These are phyloP conservation scores for Eledone cirrhosa DNA, from an alignment of 2,888 invertebrate species.

Conservation along the genomic window DNA sequence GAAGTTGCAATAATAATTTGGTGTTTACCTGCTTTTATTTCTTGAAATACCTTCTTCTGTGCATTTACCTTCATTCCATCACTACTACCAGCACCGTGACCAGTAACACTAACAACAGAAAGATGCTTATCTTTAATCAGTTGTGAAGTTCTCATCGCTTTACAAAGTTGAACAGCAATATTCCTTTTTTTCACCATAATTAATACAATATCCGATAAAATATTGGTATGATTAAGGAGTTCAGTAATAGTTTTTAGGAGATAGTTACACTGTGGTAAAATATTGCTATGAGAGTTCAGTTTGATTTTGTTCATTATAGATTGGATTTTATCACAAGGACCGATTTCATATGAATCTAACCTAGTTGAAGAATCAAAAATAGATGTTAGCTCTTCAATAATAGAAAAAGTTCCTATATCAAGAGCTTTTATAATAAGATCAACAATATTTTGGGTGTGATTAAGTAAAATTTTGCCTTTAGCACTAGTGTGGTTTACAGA, in stretches of 20 bases:
- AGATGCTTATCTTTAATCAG: conserved; percentile 34
- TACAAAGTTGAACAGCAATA: conserved; percentile 46
- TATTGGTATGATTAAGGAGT: no score
- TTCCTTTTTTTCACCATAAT: conserved; percentile 55
- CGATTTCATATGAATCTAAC: conserved; percentile 30
- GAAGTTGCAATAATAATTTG: conserved; percentile 60
- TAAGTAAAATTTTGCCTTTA: conserved; percentile 35
- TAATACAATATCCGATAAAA: conserved; percentile 41
- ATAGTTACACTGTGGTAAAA: no score
- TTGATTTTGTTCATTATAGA: not conserved
- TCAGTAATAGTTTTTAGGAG: no score
- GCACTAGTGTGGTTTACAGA: conserved; percentile 30
- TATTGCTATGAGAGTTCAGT: no score
- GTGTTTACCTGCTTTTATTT: conserved; percentile 47
- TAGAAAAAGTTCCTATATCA: conserved; percentile 41
- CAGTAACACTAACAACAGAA: conserved; percentile 47
- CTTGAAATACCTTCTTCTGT: conserved; percentile 52
- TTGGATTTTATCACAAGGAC: not conserved
- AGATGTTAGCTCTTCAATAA: conserved; percentile 40
- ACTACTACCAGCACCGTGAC: conserved; percentile 52
- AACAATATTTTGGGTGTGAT: conserved; percentile 42
- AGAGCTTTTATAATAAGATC: conserved; percentile 40
- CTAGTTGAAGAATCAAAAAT: not conserved
- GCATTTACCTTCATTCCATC: conserved; percentile 58
- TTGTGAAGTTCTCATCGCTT: conserved; percentile 37